Base-by-base conservation (phyloP, 2,888 invertebrate genomes). In the Xanthostigma xanthostigma region DNA sequence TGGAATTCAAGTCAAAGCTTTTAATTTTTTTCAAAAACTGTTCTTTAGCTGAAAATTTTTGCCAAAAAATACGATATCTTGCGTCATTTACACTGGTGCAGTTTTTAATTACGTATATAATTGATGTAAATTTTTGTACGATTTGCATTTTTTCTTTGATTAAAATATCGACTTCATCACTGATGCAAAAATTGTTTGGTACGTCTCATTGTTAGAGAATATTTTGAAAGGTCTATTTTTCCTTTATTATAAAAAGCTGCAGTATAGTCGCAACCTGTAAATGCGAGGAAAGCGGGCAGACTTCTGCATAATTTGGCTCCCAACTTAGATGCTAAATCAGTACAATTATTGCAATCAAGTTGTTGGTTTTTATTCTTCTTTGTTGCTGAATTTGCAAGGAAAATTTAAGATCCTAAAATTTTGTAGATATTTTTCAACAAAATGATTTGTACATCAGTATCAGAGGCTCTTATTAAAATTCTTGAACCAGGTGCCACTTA, bases 81-180 rank as follows among this genome's bases (percentile, higher is more conserved):
- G 58, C 60, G 36, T 56, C 55, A 58, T 61, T 60, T 11, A 58
- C 58, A 10, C 44, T 56, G 12, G 47, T 52, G 45, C 59, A 60
- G 46, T 60, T 42, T 36, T 51, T 56, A 11, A 59, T 51, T 2
- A 58, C 58, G 55, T 62, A 62, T 55, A 61, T 56, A 51, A 14
- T 41, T 45, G 55, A 43, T 1, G 62, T 61, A 58, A 60, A 61
- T 52, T 61, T 57, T 54, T 62, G 60, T 53, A 60, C 56, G 8
- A 37, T 46, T 1, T 58, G 47, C 43, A 61, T 61, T 60, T 61
- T 62, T 55, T 62, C 56, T 39, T 55, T 49, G 51, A 54, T 48
- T 35, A 57, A 55, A 53, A 58, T 52, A 49, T 57, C 58, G 36
- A 49, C 50, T 48, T 42, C 50, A 51, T 60, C 55, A 47, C 53